A percentile compares a stretch with the other conserved stretches of the same genome.
Conservation (phyloP, 1,140 invertebrate species). For the Calliphora vicina region DNA sequence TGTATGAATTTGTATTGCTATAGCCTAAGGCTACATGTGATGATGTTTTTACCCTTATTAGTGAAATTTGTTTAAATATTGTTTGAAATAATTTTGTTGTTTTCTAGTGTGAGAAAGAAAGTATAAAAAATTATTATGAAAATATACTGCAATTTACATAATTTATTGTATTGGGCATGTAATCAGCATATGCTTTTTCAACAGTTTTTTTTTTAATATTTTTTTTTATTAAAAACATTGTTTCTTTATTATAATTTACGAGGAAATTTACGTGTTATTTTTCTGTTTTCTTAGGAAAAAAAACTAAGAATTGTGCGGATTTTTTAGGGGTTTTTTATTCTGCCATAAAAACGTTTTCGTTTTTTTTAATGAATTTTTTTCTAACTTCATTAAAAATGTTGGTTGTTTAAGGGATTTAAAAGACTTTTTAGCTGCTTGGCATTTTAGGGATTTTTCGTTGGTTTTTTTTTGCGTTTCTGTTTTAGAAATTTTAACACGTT, state of each 20-base stretch:
- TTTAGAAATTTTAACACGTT: slow-evolving; percentile 57
- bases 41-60: slow-evolving; percentile 43
- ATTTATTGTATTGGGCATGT: slow-evolving; percentile 33
- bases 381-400: slow-evolving; percentile 28
- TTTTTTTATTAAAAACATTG: slow-evolving; percentile 35
- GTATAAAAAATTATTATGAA: neutral
- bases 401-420: neutral
- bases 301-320: neutral
- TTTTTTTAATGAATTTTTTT: slow-evolving; percentile 13
- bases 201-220: neutral
- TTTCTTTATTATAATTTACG: slow-evolving; percentile 34
- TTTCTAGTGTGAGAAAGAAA: neutral
- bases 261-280: slow-evolving; percentile 39
- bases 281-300: neutral
- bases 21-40: slow-evolving; percentile 30
- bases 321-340: slow-evolving; percentile 4
- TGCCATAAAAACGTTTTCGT: neutral
- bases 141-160: slow-evolving; percentile 39
- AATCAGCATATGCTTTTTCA: slow-evolving; percentile 30
- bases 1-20: no score
- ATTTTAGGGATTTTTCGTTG: neutral
- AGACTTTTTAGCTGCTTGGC: neutral
- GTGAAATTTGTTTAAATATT: slow-evolving; percentile 20
- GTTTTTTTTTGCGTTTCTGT: neutral
- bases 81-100: slow-evolving; percentile 5